Evolutionary conservation across 2,113 vertebrate species (phyloP), one percentile per base, ranked within the genome.

Genomic region (Hyla sarda): DNA sequence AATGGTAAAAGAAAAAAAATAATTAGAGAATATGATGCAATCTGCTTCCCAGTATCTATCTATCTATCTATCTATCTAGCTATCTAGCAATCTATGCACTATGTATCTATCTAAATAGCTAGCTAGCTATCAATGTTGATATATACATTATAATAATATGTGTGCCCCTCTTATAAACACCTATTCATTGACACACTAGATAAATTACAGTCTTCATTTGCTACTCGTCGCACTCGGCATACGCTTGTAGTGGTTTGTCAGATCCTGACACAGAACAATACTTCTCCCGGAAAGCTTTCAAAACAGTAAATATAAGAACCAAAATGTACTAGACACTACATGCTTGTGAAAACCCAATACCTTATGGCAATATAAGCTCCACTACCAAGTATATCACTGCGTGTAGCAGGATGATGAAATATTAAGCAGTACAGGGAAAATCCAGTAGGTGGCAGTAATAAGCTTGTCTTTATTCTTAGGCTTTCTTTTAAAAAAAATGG

Each of bases 361-460:
- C 58, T 65, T 77, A 77, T 84, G 41, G 58, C 58, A 76, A 50
- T 76, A 67, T 84, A 30, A 60, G 73, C 54, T 48, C 28, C 30
- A 47, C 17, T 75, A 52, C 50, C n/a, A 69, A 82, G 62, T 67
- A 69, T 67, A 52, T 82, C 16, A 69, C 34, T n/a, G 67, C n/a
- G n/a, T 56, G 21, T 23, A 25, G 52, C 13, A 37, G 45, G 48
- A 19, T 71, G 52, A 34, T 76, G 41, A 14, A 82, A 37, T 65
- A 76, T 65, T 54, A 82, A 82, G 69, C 69, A 58, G 41, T 72
- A 45, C 28, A 47, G 23, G 47, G 12, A 41, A 83, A 54, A 34
- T 47, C 80, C 80, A 87, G 80, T 78, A 87, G 86, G 86, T 83
- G 80, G 80, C 80, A 83, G 80, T 77, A 83, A 83, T 32, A 83